Evolutionary conservation across 2,888 invertebrate genomes (phyloP).

Genomic region (Ernsta delagoae): DNA sequence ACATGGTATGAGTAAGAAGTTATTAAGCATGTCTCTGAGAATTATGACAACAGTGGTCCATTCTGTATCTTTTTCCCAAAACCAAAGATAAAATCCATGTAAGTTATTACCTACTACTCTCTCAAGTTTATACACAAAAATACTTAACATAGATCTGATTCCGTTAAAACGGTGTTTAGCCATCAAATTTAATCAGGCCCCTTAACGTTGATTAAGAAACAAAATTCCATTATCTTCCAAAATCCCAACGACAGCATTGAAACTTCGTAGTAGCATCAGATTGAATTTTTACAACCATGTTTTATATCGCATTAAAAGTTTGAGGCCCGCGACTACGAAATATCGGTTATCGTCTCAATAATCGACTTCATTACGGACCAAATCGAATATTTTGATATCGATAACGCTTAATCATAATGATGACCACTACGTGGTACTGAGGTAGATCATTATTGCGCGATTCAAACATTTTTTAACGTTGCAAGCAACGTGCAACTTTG

Average conservation of each 20-base stretch:
- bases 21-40: no score
- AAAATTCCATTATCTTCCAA: slow-evolving; percentile 20
- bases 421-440: slow-evolving; percentile 4
- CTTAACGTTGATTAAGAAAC: slow-evolving; percentile 15
- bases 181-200: slow-evolving; percentile 11
- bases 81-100: no score
- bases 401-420: slow-evolving; percentile 14
- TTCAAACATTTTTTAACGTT: slow-evolving; percentile 10
- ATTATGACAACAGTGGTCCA: no score
- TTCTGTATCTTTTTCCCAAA: no score
- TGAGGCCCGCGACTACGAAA: slow-evolving; percentile 22
- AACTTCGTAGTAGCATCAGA: slow-evolving; percentile 1
- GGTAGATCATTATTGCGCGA: slow-evolving; percentile 10
- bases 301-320: slow-evolving; percentile 32
- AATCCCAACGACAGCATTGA: background rate
- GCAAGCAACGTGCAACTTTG: background rate
- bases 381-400: slow-evolving; percentile 23
- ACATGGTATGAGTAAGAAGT: no score
- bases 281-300: slow-evolving; percentile 39
- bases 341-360: slow-evolving; percentile 21
- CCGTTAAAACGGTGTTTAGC: background rate
- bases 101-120: background rate
- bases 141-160: background rate
- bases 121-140: background rate
- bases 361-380: slow-evolving; percentile 16